Evolutionary conservation across 2,888 invertebrate species (phyloP).

Genomic region (Drosophila barbarae): DNA sequence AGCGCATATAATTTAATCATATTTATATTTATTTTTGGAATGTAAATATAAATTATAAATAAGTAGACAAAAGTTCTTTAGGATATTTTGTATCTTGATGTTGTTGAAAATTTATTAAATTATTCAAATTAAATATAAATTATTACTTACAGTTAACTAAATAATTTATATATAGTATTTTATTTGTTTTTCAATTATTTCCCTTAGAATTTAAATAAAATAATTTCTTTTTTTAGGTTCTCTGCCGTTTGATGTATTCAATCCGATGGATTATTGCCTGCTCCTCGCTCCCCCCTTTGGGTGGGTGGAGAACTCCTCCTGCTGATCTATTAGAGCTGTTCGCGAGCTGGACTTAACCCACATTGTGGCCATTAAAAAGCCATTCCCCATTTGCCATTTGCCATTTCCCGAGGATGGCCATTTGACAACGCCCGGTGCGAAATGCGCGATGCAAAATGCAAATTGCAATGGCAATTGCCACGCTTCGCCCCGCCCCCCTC

Average conservation of each 20-base stretch:
- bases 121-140: too few species aligned
- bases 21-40: too few species aligned
- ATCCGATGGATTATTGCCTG: slow-evolving; percentile 26
- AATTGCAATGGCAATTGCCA: slow-evolving; percentile 46
- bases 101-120: too few species aligned
- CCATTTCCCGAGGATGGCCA: slow-evolving; percentile 42
- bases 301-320: slow-evolving; percentile 1
- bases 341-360: slow-evolving; percentile 61
- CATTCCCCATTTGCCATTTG: slow-evolving; percentile 32
- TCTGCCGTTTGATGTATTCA: slow-evolving; percentile 8
- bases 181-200: not conserved
- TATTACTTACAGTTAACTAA: too few species aligned
- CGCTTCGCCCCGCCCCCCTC: slow-evolving; percentile 25
- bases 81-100: too few species aligned
- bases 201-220: too few species aligned
- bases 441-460: slow-evolving; percentile 57
- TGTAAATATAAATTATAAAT: too few species aligned
- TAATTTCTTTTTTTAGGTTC: not conserved
- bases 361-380: slow-evolving; percentile 49
- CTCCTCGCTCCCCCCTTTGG: not conserved
- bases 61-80: too few species aligned
- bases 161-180: not conserved
- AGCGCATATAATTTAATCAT: not conserved
- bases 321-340: slow-evolving; percentile 35
- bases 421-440: slow-evolving; percentile 66